phyloP scores from a whole-genome alignment of 1,140 invertebrate species.

The Drosophila lacteicornis region DNA sequence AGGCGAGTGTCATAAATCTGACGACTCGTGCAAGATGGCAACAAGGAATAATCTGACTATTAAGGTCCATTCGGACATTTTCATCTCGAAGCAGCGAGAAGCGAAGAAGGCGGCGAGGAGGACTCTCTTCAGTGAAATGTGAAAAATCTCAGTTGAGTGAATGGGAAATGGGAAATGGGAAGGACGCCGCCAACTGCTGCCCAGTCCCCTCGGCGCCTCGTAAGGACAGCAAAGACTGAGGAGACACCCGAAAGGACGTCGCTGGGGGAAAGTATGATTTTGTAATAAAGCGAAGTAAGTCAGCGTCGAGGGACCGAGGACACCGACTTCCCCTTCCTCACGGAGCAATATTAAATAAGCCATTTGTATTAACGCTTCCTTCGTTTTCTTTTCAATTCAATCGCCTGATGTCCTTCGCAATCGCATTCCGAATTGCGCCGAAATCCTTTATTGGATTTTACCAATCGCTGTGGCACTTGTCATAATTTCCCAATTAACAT shows the following conservation, averaged over 20 bases:
- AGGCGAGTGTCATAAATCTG: slow-evolving; percentile 48
- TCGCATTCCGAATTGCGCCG: not conserved
- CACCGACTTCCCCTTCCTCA: not conserved
- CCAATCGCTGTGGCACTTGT: slow-evolving; percentile 12
- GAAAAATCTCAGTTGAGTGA: slow-evolving; percentile 33
- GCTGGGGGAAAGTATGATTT: slow-evolving; percentile 33
- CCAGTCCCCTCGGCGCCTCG: not conserved
- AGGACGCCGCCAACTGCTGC: slow-evolving; percentile 4
- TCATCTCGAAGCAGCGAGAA: slow-evolving; percentile 14
- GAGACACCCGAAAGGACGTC: slow-evolving; percentile 16
- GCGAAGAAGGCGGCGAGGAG: not conserved
- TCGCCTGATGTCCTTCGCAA: not conserved
- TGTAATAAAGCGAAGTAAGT: slow-evolving; percentile 55
- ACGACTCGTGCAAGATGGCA: slow-evolving; percentile 38
- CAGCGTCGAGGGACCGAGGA: not conserved
- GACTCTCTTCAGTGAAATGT: slow-evolving; percentile 6
- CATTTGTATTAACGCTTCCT: slow-evolving; percentile 39
- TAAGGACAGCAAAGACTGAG: slow-evolving; percentile 3
- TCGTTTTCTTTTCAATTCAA: not conserved
- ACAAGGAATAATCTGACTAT: slow-evolving; percentile 53
- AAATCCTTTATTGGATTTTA: slow-evolving; percentile 30
- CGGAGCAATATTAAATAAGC: slow-evolving; percentile 38
- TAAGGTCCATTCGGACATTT: slow-evolving; percentile 47
- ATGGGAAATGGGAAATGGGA: slow-evolving; percentile 27
- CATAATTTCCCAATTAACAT: slow-evolving; percentile 39